A percentile compares a stretch with the other conserved stretches of the same genome.
Conservation (phyloP, 2,797 vertebrate genomes). For the Loris lydekkerianus region DNA sequence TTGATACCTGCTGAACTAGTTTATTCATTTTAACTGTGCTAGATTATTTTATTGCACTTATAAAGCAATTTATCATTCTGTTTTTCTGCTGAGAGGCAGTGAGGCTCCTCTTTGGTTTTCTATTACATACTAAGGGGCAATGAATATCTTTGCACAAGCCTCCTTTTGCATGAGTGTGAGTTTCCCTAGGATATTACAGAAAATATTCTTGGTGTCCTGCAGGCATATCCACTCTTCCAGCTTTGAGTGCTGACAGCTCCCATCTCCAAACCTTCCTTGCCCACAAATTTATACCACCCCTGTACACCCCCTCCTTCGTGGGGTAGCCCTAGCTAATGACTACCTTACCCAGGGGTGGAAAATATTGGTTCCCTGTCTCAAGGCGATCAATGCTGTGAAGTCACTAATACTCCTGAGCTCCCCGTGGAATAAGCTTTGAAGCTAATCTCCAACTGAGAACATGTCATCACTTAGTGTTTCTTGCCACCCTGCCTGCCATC, state of each 20-base stretch:
- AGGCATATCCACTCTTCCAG: neutral
- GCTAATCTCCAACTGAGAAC: neutral
- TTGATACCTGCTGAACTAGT: neutral
- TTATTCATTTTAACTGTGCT: neutral
- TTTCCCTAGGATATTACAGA: neutral
- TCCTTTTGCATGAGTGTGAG: neutral
- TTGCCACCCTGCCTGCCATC: neutral
- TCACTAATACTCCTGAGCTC: neutral
- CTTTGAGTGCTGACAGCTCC: neutral
- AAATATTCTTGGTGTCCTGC: neutral
- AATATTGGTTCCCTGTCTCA: neutral
- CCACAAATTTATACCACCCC: neutral
- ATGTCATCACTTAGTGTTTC: neutral
- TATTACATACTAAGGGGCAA: neutral
- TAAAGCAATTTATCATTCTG: constrained; percentile 28
- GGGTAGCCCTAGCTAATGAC: neutral
- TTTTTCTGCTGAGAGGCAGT: neutral
- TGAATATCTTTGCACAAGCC: neutral
- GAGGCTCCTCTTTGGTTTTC: neutral
- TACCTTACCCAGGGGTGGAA: neutral
- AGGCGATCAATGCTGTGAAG: neutral
- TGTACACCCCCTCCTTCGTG: neutral
- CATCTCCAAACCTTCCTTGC: neutral
- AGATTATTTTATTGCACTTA: constrained; percentile 35
- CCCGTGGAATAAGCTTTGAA: neutral